phyloP scores from a whole-genome alignment of 1,140 invertebrate genomes.

The Idris sp. region DNA sequence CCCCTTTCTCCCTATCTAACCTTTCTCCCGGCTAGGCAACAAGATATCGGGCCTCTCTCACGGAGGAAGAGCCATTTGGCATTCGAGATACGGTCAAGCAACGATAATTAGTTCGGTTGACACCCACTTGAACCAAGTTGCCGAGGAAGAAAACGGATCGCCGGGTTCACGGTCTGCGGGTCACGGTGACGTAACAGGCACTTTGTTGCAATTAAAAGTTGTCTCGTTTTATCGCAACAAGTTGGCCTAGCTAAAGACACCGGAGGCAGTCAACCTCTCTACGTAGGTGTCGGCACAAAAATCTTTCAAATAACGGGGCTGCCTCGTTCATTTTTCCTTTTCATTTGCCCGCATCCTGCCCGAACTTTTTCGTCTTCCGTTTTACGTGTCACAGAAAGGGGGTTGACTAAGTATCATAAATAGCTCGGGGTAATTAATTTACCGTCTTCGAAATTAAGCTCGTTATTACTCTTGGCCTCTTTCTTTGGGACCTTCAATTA shows the following conservation, averaged over 20 bases:
- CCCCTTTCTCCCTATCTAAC: constrained; percentile 56
- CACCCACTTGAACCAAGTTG: constrained; percentile 60
- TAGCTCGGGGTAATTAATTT: no score
- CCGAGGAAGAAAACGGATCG: constrained; percentile 60
- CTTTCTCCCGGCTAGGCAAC: constrained; percentile 56
- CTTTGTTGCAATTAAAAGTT: constrained; percentile 66
- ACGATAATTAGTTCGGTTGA: constrained; percentile 70
- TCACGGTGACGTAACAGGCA: constrained; percentile 60
- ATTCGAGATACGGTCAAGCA: constrained; percentile 59
- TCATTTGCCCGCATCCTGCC: no score
- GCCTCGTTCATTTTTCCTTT: not conserved
- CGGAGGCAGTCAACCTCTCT: constrained; percentile 21
- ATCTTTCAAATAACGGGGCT: constrained; percentile 36
- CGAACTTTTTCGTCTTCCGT: no score
- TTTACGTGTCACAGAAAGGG: no score
- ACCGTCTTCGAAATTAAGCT: no score
- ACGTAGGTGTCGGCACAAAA: constrained; percentile 48
- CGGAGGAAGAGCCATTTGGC: constrained; percentile 65
- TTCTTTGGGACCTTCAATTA: no score
- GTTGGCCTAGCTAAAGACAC: constrained; percentile 40
- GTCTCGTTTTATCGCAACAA: constrained; percentile 61
- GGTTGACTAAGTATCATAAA: no score
- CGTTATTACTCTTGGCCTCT: no score
- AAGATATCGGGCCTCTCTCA: constrained; percentile 55
- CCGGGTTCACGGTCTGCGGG: constrained; percentile 63